Evolutionary conservation across 92 coral and sea anemone species (phyloP), one percentile per base, ranked within the genome.

Genomic region (Chrysogorgia sp.): DNA sequence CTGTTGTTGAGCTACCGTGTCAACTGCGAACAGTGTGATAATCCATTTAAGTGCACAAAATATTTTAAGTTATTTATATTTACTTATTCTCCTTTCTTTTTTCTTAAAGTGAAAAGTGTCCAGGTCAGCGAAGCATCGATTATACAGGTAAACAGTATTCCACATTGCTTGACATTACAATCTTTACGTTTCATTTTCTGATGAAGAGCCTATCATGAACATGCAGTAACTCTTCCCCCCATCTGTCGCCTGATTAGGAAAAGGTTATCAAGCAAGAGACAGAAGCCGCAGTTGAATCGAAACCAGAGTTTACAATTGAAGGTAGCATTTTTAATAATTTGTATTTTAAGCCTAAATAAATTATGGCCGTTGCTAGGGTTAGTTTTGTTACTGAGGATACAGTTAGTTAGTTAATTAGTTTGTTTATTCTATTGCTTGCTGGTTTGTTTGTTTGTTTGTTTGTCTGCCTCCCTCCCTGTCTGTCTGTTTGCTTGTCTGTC

Each of bases 71-170:
- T 47, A 47, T 47, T 4, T 37, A 47, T 47, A 7, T n/a, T 47
- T 47, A n/a, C 7, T 2, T 47, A n/a, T 6, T 61, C 37, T 61
- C 4, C 15, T 61, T 35, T 71, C 30, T 66, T 15, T 31, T 52
- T 52, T 52, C 17, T 5, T 57, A 13, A n/a, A 48, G 77, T 13
- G 23, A 71, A 28, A 50, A 52, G 41, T 50, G 40, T 25, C 55
- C 74, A 67, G 28, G 56, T 40, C 41, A 57, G 20, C 1, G 77
- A 71, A 32, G 22, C 50, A 1, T 43, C 77, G n/a, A 71, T 30
- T 28, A 29, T 52, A 0, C 77, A 48, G 77, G 77, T 71, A 71
- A 57, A 4, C 2, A 47, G 43, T 47, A 47, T 7, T 40, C 0
- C 3, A 20, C 1, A 56, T 56, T 10, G 30, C 20, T 13, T 0